Evolutionary conservation across 2,888 invertebrate species (phyloP), one percentile per base, ranked within the genome.

Genomic region (Oscheius onirici): DNA sequence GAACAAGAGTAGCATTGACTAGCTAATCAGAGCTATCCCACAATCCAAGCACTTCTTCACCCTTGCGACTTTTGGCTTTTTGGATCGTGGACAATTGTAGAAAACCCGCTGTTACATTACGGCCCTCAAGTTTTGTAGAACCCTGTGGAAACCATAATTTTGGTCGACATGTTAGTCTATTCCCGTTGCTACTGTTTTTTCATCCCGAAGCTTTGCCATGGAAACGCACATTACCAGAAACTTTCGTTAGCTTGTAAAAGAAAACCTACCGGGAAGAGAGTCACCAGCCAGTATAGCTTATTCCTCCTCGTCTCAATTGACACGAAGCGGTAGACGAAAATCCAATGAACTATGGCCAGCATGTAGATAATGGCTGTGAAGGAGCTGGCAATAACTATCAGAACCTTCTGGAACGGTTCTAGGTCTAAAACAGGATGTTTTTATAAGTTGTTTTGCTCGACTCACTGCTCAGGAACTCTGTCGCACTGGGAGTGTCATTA

Each of bases 241-340:
- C 20, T 13, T 5, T 5, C 0, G 5, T 3, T 8, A 17, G 11
- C 3, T 8, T 46, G 3, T 8, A 11, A 5, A 3, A 46, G 11
- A 46, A 13, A 20, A 6, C 70, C 63, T 24, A 70, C 85, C 13
- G 86, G 86, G 65, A 86, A 84, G 0, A 86, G 72, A 3, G 85
- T 79, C 43, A 86, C 78, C 26, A 86, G 77, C 74, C 84, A 83
- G 71, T 85, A 85, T 8, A 86, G 71, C 71, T 86, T 85, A 73
- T 86, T 86, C 24, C 82, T 71, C 28, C 86, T 75, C 20, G 82
- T 80, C 55, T 86, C 86, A 40, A 79, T 79, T 10, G 85, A 83
- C 17, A 86, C 80, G 66, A 81, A 82, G 44, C 76, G 79, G 44
- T 77, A 80, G 51, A 80, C 76, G 28, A 72, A 78, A 44, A 60